Evolutionary conservation across 1,140 invertebrate species (phyloP).

Genomic region (Polypedilum pembai): DNA sequence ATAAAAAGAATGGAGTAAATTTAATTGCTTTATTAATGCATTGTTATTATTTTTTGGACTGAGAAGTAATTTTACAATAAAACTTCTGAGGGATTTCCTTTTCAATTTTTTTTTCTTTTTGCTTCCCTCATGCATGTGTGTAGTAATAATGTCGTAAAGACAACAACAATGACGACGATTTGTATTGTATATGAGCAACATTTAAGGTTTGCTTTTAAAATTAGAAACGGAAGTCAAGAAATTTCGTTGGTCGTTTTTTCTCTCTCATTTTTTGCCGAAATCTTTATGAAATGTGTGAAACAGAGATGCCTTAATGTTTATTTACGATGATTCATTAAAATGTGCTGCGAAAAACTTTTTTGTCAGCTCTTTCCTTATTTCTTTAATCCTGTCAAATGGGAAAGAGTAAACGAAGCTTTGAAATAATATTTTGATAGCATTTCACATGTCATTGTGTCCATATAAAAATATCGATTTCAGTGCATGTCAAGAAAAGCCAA

Average conservation of each 20-base stretch:
- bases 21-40: conserved; percentile 26
- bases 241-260: neutral
- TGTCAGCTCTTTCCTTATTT: neutral
- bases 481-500: neutral
- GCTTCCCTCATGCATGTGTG: neutral
- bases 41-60: too few relatives aligned
- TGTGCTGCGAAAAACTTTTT: neutral
- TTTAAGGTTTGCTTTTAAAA: neutral
- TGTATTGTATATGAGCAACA: neutral
- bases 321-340: neutral
- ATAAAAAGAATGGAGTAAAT: neutral
- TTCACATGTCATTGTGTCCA: neutral
- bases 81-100: conserved; percentile 19
- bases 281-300: neutral
- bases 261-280: neutral
- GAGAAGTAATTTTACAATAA: conserved; percentile 9
- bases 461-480: conserved; percentile 20
- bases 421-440: conserved; percentile 14
- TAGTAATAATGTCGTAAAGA: conserved; percentile 11
- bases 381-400: neutral
- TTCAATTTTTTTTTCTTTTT: neutral
- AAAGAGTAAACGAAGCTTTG: neutral
- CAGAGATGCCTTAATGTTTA: neutral
- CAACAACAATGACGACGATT: conserved; percentile 15
- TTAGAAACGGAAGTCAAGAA: conserved; percentile 27